These are phyloP conservation scores for Meloidogyne chitwoodi DNA, from an alignment of 1,140 invertebrate species.

Conservation along the genomic window DNA sequence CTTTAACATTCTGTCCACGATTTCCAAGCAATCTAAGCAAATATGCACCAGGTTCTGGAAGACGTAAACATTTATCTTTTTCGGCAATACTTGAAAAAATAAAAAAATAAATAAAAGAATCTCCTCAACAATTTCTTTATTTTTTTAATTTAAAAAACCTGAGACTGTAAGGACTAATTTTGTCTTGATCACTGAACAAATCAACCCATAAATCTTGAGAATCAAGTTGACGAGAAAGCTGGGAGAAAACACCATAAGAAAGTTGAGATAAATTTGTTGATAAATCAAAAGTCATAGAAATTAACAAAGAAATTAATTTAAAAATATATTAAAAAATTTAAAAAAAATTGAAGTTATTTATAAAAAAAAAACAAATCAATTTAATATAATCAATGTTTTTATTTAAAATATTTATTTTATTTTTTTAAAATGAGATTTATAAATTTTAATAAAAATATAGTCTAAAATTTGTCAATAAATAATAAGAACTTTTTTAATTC, in stretches of 20 bases:
- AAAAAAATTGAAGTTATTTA: no score
- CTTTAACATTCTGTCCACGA: conserved; percentile 52
- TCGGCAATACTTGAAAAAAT: conserved; percentile 42
- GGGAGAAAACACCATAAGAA: conserved; percentile 34
- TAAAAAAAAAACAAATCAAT: no score
- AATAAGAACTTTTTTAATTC: no score
- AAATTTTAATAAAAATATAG: no score
- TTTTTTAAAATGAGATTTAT: no score
- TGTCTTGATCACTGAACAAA: conserved; percentile 35
- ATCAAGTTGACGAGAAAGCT: conserved; percentile 38
- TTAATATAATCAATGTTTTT: no score
- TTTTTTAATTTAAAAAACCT: conserved; percentile 38
- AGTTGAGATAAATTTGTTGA: conserved; percentile 53
- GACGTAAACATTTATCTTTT: conserved; percentile 33
- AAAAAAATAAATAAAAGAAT: no score
- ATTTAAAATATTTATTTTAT: no score
- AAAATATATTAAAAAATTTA: background rate
- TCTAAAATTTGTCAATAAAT: no score
- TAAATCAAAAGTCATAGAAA: conserved; percentile 30
- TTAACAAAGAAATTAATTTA: background rate
- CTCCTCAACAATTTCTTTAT: background rate
- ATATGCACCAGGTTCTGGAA: conserved; percentile 39
- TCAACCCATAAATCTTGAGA: conserved; percentile 43
- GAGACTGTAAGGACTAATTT: conserved; percentile 36
- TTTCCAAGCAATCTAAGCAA: conserved; percentile 50